These are phyloP conservation scores for Dicranocentrus wangi DNA, from an alignment of 2,888 invertebrate genomes.

Conservation along the genomic window DNA sequence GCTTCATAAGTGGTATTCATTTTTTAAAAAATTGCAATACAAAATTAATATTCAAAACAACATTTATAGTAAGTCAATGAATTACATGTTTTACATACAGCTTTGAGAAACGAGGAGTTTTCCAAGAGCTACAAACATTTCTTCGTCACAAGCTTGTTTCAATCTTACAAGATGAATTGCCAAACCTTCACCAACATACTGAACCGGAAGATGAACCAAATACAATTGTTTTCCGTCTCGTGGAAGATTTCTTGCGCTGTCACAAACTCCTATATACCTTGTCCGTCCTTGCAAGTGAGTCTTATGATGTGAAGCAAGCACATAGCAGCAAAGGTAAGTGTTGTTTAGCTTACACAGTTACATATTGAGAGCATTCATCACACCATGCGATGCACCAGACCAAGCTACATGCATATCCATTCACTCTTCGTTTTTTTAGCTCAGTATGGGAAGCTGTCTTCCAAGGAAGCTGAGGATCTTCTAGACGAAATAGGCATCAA, in stretches of 20 bases:
- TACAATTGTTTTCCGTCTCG: slow-evolving; percentile 54
- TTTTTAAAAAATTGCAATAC: background rate
- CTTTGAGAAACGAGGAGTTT: slow-evolving; percentile 68
- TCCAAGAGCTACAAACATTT: slow-evolving; percentile 69
- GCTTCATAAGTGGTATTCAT: slow-evolving; percentile 56
- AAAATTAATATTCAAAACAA: background rate
- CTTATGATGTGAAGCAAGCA: slow-evolving; percentile 38
- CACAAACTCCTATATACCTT: slow-evolving; percentile 69
- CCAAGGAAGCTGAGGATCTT: slow-evolving; percentile 66
- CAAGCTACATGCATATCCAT: too few relatives aligned
- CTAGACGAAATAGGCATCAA: slow-evolving; percentile 64
- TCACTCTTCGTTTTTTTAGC: too few relatives aligned
- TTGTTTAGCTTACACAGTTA: too few relatives aligned
- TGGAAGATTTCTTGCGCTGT: slow-evolving; percentile 70
- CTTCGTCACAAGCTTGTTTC: slow-evolving; percentile 68
- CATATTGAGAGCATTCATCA: too few relatives aligned
- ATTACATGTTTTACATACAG: slow-evolving; percentile 35
- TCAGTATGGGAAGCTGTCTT: slow-evolving; percentile 62
- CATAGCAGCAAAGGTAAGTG: slow-evolving; percentile 26
- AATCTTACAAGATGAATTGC: slow-evolving; percentile 69
- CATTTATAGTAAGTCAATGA: background rate
- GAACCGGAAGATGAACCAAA: slow-evolving; percentile 28
- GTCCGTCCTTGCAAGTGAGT: slow-evolving; percentile 69
- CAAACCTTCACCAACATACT: slow-evolving; percentile 45
- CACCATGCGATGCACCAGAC: too few relatives aligned